These are phyloP conservation scores for Sphecodes monilicornis DNA, from an alignment of 2,888 invertebrate genomes.

Conservation along the genomic window DNA sequence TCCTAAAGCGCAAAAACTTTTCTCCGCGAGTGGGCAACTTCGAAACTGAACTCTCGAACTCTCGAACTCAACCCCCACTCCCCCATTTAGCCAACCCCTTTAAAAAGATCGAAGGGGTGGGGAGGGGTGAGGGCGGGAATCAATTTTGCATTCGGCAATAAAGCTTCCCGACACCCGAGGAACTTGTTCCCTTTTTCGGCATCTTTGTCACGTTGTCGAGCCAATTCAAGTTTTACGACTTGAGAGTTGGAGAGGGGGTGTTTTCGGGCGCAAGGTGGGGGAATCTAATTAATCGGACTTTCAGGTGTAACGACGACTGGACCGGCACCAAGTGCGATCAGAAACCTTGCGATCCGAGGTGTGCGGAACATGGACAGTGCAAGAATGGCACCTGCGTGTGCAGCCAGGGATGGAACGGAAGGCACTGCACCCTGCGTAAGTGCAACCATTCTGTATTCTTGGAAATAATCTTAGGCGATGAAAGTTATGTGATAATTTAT, in stretches of 20 bases:
- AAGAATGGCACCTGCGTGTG: slow-evolving; percentile 99
- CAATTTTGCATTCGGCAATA: slow-evolving; percentile 64
- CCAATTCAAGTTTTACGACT: slow-evolving; percentile 28
- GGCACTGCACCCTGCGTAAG: slow-evolving; percentile 98
- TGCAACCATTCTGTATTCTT: slow-evolving; percentile 69
- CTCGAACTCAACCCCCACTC: slow-evolving; percentile 66
- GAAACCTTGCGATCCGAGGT: slow-evolving; percentile 95
- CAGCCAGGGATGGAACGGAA: slow-evolving; percentile 99
- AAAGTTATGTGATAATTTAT: neutral
- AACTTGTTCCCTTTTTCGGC: slow-evolving; percentile 14
- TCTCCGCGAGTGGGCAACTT: slow-evolving; percentile 61
- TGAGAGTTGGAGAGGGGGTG: neutral
- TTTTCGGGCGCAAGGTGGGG: no score
- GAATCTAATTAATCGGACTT: slow-evolving; percentile 26
- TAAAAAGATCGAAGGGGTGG: slow-evolving; percentile 30
- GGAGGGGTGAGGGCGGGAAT: slow-evolving; percentile 30
- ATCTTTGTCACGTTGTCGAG: slow-evolving; percentile 27
- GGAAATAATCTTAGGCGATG: neutral
- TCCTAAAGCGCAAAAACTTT: slow-evolving; percentile 71
- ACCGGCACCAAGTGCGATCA: slow-evolving; percentile 96
- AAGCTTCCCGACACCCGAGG: slow-evolving; percentile 23
- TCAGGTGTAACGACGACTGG: slow-evolving; percentile 95
- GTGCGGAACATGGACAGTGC: slow-evolving; percentile 98
- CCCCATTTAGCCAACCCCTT: slow-evolving; percentile 33
- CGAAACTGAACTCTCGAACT: slow-evolving; percentile 50